phyloP scores from a whole-genome alignment of 30 jellyfish, hydroid and myxozoan genomes.

The Turritopsis rubra region DNA sequence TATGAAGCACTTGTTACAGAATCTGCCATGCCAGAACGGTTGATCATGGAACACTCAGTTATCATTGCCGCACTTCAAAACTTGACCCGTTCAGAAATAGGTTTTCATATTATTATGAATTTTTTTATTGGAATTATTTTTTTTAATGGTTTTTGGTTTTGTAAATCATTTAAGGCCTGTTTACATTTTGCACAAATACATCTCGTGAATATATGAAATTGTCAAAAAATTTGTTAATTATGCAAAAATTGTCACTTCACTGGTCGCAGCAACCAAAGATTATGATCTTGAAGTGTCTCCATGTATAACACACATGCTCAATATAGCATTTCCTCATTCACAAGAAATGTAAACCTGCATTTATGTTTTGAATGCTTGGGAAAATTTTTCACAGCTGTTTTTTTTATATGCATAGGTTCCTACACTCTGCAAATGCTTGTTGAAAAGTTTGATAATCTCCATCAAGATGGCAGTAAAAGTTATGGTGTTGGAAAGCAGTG shows the following conservation, averaged over 20 bases:
- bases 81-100: constrained; percentile 54
- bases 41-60: constrained; percentile 72
- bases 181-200: too few relatives aligned
- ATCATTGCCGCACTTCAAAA: constrained; percentile 61
- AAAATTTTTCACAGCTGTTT: background rate
- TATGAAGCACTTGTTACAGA: constrained; percentile 68
- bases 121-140: too few relatives aligned
- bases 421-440: constrained; percentile 55
- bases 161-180: background rate
- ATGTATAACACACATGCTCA: too few relatives aligned
- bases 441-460: constrained; percentile 49
- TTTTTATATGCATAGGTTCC: constrained; percentile 42
- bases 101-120: constrained; percentile 19
- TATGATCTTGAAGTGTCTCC: too few relatives aligned
- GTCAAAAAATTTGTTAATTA: too few relatives aligned
- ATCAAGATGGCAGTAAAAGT: constrained; percentile 15
- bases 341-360: background rate
- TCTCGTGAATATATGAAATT: too few relatives aligned
- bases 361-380: background rate
- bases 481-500: constrained; percentile 55
- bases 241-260: too few relatives aligned
- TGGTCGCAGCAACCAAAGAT: too few relatives aligned
- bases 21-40: constrained; percentile 53
- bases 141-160: background rate
- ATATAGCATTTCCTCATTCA: too few relatives aligned